Percentiles rank a stretch among this genome's conserved stretches.
These are phyloP conservation scores for Solen grandis DNA, from an alignment of 1,140 invertebrate genomes.

Conservation along the genomic window DNA sequence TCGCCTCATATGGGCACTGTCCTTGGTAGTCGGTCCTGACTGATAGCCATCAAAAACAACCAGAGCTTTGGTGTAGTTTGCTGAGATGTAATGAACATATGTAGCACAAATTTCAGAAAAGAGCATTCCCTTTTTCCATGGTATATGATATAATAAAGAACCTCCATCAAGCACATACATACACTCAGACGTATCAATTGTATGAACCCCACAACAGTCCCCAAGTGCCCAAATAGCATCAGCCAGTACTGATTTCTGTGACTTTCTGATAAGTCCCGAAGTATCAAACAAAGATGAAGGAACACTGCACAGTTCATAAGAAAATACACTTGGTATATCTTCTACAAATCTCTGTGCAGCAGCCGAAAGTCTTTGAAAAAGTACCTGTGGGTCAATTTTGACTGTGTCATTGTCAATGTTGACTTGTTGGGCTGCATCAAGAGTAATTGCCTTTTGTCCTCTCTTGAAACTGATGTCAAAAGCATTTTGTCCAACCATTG, in stretches of 20 bases:
- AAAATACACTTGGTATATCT: conserved; percentile 32
- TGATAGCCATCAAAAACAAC: too few species aligned
- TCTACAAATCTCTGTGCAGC: conserved; percentile 14
- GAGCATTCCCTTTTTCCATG: too few species aligned
- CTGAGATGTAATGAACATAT: too few species aligned
- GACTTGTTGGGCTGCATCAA: conserved; percentile 27
- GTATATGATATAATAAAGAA: too few species aligned
- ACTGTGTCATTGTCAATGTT: conserved; percentile 40
- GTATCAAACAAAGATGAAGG: conserved; percentile 59
- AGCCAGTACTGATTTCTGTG: conserved; percentile 54
- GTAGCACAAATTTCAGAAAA: too few species aligned
- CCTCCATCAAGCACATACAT: too few species aligned
- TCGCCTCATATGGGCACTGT: too few species aligned
- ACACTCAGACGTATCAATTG: too few species aligned
- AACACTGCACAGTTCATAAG: conserved; percentile 52
- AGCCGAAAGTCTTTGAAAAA: conserved; percentile 60
- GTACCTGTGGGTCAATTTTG: conserved; percentile 56
- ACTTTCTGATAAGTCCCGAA: conserved; percentile 28
- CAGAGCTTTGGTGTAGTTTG: too few species aligned
- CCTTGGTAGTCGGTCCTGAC: too few species aligned
- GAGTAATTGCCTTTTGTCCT: conserved; percentile 46
- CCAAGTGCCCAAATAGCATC: conserved; percentile 53
- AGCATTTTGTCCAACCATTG: conserved; percentile 37
- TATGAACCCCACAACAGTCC: too few species aligned
- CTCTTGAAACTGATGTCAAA: conserved; percentile 46